Evolutionary conservation across 1,140 invertebrate species (phyloP), one percentile per base, ranked within the genome.

Genomic region (Drosophila hydei): DNA sequence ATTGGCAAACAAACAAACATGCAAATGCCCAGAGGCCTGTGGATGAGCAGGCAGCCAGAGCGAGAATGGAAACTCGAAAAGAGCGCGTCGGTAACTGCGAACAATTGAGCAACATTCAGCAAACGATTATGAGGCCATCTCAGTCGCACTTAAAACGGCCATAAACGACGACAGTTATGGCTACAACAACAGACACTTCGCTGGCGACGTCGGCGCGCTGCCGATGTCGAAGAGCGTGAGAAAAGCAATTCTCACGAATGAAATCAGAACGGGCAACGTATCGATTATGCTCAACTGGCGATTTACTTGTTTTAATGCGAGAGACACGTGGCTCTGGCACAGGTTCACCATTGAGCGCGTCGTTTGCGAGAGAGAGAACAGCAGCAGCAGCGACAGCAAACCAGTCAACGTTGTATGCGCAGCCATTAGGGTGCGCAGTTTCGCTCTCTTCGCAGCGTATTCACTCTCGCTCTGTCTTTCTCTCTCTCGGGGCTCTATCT

Each of bases 121-220:
- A 91, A 91, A 91, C 73, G 90, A 89, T 91, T 90, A 91, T 91
- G 80, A 90, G 77, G 80, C 87, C 88, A 91, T 91, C 89, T 90
- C 89, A 90, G 83, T 91, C 90, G 90, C 90, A 90, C 88, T 91
- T 90, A 91, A 89, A 89, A 79, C 75, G 74, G 72, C 76, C 78
- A 91, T 91, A 80, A 91, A 90, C 79, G 72, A 83, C 84, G 78
- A 89, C 80, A 87, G 80, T 90, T 89, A 90, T 90, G 89, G 75
- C 71, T 60, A 73, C 77, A 76, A 61, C 75, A 69, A 45, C 63
- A 69, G 33, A 47, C 45, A 61, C 74, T 51, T 67, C 51, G 59
- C 14, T 38, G 47, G 50, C 51, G 69, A 73, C 77, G 54, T 62
- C 77, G 62, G 48, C 72, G 65, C 72, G 51, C 72, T 23, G 70